A percentile compares a stretch with the other conserved stretches of the same genome.
Evolutionary conservation across 2,888 invertebrate genomes (phyloP).

Genomic region (Drosophila nigricruria): DNA sequence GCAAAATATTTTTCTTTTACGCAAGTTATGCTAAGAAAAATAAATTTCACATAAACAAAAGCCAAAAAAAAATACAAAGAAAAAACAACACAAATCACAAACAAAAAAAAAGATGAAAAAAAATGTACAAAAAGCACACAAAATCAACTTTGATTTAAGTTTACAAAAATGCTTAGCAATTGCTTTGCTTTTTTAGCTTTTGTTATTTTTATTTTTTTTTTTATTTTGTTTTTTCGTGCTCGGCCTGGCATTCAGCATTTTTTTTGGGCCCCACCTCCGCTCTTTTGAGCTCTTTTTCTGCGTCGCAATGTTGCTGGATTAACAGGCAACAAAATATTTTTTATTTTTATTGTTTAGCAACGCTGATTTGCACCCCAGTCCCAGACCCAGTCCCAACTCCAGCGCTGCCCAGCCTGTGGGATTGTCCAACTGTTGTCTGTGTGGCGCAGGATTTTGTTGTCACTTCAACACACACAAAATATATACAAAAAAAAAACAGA

Average conservation of each 20-base stretch:
- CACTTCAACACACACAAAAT: conserved; percentile 75
- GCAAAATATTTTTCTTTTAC: conserved; percentile 36
- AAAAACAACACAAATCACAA: conserved; percentile 55
- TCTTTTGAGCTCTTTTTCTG: conserved; percentile 50
- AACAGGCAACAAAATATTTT: conserved; percentile 80
- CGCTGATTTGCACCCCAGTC: conserved; percentile 71
- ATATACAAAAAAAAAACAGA: conserved; percentile 23
- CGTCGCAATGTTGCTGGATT: conserved; percentile 64
- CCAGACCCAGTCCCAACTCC: not conserved
- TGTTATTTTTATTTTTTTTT: conserved; percentile 35
- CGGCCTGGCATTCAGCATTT: conserved; percentile 43
- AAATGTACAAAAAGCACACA: conserved; percentile 47
- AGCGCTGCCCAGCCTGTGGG: conserved; percentile 31
- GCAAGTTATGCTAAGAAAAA: conserved; percentile 69
- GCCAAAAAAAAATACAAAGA: conserved; percentile 25
- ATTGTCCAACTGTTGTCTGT: conserved; percentile 54
- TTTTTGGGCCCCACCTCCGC: conserved; percentile 30
- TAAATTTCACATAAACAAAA: conserved; percentile 62
- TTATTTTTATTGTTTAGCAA: conserved; percentile 73
- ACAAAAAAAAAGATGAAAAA: conserved; percentile 37
- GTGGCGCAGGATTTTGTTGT: conserved; percentile 78
- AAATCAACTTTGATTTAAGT: conserved; percentile 82
- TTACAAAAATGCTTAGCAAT: conserved; percentile 81
- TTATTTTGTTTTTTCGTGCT: conserved; percentile 24
- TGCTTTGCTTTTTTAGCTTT: conserved; percentile 73